Conservation (phyloP, 2,113 vertebrate species). For the Trogon melanurus region DNA sequence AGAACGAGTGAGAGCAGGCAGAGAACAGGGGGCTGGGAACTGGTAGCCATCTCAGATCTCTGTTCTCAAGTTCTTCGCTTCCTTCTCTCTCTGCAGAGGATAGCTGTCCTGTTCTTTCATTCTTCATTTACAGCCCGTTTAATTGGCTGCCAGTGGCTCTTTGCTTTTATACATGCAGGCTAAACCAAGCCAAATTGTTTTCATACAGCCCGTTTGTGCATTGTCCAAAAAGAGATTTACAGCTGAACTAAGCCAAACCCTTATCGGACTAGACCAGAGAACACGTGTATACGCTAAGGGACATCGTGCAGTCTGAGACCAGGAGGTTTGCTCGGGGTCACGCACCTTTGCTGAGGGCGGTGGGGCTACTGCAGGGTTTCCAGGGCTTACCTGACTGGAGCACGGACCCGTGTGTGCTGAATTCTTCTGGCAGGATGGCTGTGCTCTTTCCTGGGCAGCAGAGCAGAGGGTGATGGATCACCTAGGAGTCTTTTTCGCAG, state of each 20-base stretch:
- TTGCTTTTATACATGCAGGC: neutral
- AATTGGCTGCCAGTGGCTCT: neutral
- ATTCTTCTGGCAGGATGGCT: neutral
- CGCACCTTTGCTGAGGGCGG: rapidly evolving
- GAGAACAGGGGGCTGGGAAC: neutral
- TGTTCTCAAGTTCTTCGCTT: neutral
- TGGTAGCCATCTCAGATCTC: no score
- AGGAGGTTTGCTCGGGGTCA: no score
- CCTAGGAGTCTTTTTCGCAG: neutral
- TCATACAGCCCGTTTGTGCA: neutral
- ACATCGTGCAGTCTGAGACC: rapidly evolving
- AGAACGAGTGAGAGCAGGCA: neutral
- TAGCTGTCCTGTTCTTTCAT: neutral
- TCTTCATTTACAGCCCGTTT: neutral
- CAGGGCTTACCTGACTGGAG: neutral
- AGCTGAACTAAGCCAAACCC: neutral
- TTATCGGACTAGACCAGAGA: neutral
- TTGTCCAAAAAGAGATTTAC: neutral
- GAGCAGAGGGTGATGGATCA: neutral
- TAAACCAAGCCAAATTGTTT: neutral
- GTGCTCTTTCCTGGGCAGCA: neutral
- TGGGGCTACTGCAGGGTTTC: neutral
- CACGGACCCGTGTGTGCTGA: rapidly evolving
- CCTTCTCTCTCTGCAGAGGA: neutral
- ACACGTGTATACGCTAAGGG: rapidly evolving